These are phyloP conservation scores for Drosophila malerkotliana DNA, from an alignment of 1,140 invertebrate species.

Conservation along the genomic window DNA sequence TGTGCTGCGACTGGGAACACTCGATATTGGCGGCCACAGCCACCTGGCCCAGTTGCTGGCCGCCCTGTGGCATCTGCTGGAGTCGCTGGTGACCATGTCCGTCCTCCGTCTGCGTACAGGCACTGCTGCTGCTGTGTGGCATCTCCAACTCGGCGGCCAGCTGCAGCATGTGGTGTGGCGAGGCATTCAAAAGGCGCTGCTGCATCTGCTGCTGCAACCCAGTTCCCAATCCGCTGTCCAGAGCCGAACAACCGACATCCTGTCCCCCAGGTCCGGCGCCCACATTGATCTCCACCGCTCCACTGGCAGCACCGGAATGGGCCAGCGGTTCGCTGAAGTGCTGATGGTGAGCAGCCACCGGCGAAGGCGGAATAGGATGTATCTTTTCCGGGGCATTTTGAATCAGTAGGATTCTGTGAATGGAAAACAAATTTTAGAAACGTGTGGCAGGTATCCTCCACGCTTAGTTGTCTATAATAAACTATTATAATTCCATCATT, in stretches of 20 bases:
- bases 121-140: slow-evolving; percentile 60
- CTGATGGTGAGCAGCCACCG: slow-evolving; percentile 62
- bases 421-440: background rate
- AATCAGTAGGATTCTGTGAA: slow-evolving; percentile 92
- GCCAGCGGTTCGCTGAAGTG: slow-evolving; percentile 57
- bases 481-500: background rate
- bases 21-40: slow-evolving; percentile 86
- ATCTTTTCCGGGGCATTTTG: slow-evolving; percentile 94
- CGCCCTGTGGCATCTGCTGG: slow-evolving; percentile 46
- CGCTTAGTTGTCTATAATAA: slow-evolving; percentile 12
- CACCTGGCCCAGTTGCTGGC: slow-evolving; percentile 83
- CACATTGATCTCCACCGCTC: slow-evolving; percentile 64
- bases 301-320: slow-evolving; percentile 43
- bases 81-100: slow-evolving; percentile 58
- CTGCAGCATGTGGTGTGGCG: slow-evolving; percentile 69
- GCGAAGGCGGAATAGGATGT: slow-evolving; percentile 85
- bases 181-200: slow-evolving; percentile 56
- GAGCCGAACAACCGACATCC: slow-evolving; percentile 44
- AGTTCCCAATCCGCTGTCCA: slow-evolving; percentile 44
- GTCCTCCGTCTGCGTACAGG: slow-evolving; percentile 68
- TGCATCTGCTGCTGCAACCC: slow-evolving; percentile 62
- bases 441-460: background rate
- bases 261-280: slow-evolving; percentile 20
- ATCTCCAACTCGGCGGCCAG: slow-evolving; percentile 61
- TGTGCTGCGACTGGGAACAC: slow-evolving; percentile 84